Percentiles rank a stretch among this genome's conserved stretches.
These are phyloP conservation scores for Linyphia triangularis DNA, from an alignment of 2,888 invertebrate species.

Conservation along the genomic window DNA sequence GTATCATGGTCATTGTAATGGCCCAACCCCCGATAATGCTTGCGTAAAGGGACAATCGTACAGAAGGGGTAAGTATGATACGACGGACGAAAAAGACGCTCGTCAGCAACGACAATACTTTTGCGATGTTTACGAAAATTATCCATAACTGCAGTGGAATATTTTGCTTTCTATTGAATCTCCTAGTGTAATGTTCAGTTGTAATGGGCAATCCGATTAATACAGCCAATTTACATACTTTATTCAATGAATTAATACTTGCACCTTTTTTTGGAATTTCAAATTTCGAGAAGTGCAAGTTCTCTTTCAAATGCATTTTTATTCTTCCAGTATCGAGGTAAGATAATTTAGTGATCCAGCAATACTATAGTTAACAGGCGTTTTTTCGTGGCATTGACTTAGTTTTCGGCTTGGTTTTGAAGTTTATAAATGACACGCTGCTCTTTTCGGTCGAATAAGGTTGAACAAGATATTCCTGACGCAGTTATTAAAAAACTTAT, in stretches of 20 bases:
- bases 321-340: background rate
- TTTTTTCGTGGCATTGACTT: too few species aligned
- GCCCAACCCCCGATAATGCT: background rate
- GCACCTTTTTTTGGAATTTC: background rate
- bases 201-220: slow-evolving; percentile 16
- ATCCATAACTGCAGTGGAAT: slow-evolving; percentile 1
- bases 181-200: too few species aligned
- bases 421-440: too few species aligned
- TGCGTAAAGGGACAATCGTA: slow-evolving; percentile 1
- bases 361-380: too few species aligned
- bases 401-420: too few species aligned
- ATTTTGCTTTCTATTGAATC: background rate
- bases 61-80: background rate
- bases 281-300: background rate
- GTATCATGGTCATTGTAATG: background rate
- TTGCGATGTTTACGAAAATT: background rate
- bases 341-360: background rate
- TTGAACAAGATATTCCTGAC: too few species aligned
- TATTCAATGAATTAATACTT: background rate
- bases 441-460: too few species aligned
- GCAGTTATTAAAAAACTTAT: too few species aligned
- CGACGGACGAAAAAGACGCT: background rate
- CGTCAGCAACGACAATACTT: background rate
- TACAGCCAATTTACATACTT: background rate
- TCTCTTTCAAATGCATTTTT: background rate